A percentile compares a stretch with the other conserved stretches of the same genome.
These are phyloP conservation scores for Heliornis fulica DNA, from an alignment of 2,113 vertebrate species.

Conservation along the genomic window DNA sequence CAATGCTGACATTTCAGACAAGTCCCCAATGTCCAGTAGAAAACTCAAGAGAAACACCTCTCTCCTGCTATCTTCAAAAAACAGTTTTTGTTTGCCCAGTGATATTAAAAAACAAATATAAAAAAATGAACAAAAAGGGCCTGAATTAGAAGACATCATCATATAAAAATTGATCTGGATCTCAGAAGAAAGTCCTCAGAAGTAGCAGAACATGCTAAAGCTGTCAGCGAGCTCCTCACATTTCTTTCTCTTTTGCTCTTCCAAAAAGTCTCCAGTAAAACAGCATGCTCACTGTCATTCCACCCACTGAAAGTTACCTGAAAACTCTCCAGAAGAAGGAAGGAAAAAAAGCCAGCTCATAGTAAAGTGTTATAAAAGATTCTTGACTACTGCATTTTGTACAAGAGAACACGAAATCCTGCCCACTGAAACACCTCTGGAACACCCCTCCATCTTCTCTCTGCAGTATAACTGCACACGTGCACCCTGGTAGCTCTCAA, in stretches of 20 bases:
- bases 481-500: background rate
- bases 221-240: background rate
- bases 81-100: background rate
- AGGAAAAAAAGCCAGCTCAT: background rate
- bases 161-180: background rate
- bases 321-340: background rate
- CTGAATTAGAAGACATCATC: background rate
- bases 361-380: background rate
- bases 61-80: background rate
- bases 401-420: background rate
- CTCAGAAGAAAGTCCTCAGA: background rate
- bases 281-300: background rate
- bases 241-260: background rate
- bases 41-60: background rate
- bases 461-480: accelerated
- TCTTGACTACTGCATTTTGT: background rate
- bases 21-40: background rate
- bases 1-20: background rate
- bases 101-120: background rate
- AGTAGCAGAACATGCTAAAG: background rate
- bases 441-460: background rate
- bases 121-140: background rate
- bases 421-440: accelerated
- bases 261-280: background rate
- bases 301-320: background rate